These are phyloP conservation scores for Saccostrea glomerata DNA, from an alignment of 1,140 invertebrate species.

Conservation along the genomic window DNA sequence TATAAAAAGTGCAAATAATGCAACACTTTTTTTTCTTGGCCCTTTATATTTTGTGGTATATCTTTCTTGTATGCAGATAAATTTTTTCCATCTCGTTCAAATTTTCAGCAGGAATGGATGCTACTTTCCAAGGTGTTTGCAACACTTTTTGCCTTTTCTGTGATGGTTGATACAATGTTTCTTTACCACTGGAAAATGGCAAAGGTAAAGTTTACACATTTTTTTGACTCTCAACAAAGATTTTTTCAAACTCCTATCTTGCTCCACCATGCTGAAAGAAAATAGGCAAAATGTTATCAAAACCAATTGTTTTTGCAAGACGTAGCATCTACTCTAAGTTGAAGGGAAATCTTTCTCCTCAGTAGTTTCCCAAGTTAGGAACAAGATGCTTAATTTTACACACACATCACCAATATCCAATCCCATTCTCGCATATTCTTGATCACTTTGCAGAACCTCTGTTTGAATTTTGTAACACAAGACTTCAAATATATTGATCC, in stretches of 20 bases:
- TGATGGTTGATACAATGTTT: constrained; percentile 15
- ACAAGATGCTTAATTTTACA: constrained; percentile 12
- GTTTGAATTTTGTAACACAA: constrained; percentile 15
- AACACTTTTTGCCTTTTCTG: background rate
- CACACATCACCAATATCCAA: constrained; percentile 27
- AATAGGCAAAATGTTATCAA: constrained; percentile 23
- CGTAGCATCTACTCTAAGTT: constrained; percentile 11
- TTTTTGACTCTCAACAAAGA: constrained; percentile 26
- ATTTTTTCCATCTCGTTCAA: background rate
- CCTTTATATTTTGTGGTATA: background rate
- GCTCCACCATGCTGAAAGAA: constrained; percentile 38
- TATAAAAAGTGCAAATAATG: background rate
- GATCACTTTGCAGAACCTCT: constrained; percentile 34
- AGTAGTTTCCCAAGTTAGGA: constrained; percentile 25
- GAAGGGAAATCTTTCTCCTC: constrained; percentile 20
- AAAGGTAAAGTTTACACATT: background rate
- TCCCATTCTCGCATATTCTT: constrained; percentile 3
- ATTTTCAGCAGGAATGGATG: background rate
- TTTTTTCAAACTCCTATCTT: constrained; percentile 37
- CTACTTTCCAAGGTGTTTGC: background rate
- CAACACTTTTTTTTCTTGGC: background rate
- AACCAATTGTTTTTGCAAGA: background rate
- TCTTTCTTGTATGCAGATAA: background rate
- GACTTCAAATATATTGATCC: constrained; percentile 39
- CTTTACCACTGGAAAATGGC: background rate